Base-by-base conservation (phyloP, 2,797 vertebrate genomes). In the Microctenopoma stevenorrisi region DNA sequence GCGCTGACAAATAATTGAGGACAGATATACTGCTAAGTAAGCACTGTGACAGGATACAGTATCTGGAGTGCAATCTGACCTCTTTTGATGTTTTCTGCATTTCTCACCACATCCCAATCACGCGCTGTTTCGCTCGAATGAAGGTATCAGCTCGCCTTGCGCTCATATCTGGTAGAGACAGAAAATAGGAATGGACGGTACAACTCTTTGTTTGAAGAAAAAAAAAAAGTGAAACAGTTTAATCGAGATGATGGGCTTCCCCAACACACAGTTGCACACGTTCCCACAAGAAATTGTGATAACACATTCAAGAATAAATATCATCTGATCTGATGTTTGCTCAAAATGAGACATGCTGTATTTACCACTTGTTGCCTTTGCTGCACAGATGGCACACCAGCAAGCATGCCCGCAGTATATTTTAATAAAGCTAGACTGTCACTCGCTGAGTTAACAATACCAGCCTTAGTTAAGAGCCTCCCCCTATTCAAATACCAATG, bases 1-100 rank as follows among this genome's bases (percentile, higher is more conserved):
- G 26, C 4, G 46, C 57, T 44, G 49, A 74, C 18, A 56, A 72
- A 75, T 13, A 47, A 72, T 66, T 5, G 58, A 22, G 58, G n/a
- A 33, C 79, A 75, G 54, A 26, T 18, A 79, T 47, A 71, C 15
- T 89, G 90, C 85, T 72, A 52, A 68, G 61, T 71, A 73, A 86
- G 88, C 88, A 57, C 70, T 81, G 77, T 76, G 79, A 89, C 89
- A 92, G 91, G 90, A 91, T 89, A 90, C 80, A 61, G 65, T 72
- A 87, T 90, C 88, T 85, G 49, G 81, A 88, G 87, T 85, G 84
- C 84, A 78, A 89, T 90, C 90, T 94, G 92, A 93, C 92, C 92
- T 91, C 84, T 65, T 94, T 93, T 80, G 81, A 74, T 68, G 67
- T 67, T 84, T 70, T 85, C 72, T 79, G 74, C 63, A 53, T 67